Evolutionary conservation across 2,113 vertebrate species (phyloP), one percentile per base, ranked within the genome.

Genomic region (Monopterus albus): DNA sequence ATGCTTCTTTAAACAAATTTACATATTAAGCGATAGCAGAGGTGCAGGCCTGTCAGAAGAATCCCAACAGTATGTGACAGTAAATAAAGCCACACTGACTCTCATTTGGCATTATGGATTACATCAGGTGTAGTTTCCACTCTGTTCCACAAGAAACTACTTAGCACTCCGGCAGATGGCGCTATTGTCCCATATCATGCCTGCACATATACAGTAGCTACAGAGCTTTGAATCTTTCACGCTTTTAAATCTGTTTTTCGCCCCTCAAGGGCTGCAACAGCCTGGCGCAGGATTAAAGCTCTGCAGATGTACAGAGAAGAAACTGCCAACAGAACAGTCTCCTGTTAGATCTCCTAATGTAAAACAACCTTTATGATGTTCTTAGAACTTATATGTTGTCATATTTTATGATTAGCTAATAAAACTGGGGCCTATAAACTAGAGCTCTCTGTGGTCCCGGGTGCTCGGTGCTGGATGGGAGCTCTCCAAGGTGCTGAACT

Each of bases 401-500:
- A 28, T 26, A 14, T 47, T 25, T 40, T 7, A 17, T n/a, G 33
- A 43, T 7, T 7, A 5, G 0, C 3, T 5, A 5, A 8, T 29
- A 6, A 7, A 50, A 38, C 0, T 9, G 25, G 4, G 8, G 8
- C 8, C 29, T 31, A 25, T 25, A 15, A 39, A 64, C 20, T 3
- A 1, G 28, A 55, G 57, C 35, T 42, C 26, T 33, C 20, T n/a
- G 1, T 67, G 43, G 57, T 52, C 47, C 29, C 65, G 81, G 72
- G 74, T 85, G 74, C 63, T 15, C 57, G 39, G 15, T 25, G n/a
- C 14, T 12, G 45, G 15, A 28, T 45, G 28, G 49, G 81, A 81
- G 73, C 89, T 91, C 53, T 91, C 90, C 88, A 1, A 26, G 90
- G 90, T 91, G 31, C 90, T 91, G 90, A 91, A 84, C 73, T 17